Percentiles rank a stretch among this genome's conserved stretches.
These are phyloP conservation scores for Cyclina sinensis DNA, from an alignment of 1,140 invertebrate species.

Conservation along the genomic window DNA sequence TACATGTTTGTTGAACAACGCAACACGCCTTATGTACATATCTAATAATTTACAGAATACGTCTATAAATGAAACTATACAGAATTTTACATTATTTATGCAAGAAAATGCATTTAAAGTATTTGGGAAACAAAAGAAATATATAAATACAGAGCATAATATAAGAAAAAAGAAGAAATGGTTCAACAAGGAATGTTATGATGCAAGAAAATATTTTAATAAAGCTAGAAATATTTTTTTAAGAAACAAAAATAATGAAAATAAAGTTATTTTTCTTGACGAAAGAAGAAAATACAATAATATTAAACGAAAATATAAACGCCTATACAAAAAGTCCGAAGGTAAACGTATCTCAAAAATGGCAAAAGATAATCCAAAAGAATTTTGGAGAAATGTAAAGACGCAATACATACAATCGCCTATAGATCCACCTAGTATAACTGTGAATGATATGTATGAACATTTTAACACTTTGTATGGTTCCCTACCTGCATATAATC, in stretches of 20 bases:
- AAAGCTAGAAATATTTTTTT: conserved; percentile 2
- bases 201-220: not conserved
- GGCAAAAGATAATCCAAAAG: not conserved
- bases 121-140: too few relatives aligned
- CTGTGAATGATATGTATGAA: not conserved
- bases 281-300: not conserved
- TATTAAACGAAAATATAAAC: not conserved
- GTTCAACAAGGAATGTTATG: too few relatives aligned
- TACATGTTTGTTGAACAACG: too few relatives aligned
- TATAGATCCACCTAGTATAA: too few relatives aligned
- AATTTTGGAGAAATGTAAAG: conserved; percentile 12
- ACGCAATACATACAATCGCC: not conserved
- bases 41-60: too few relatives aligned
- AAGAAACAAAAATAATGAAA: not conserved
- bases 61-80: too few relatives aligned
- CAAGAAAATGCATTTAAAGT: too few relatives aligned
- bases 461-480: conserved; percentile 3
- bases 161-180: too few relatives aligned
- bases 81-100: too few relatives aligned
- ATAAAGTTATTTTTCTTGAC: not conserved
- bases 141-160: too few relatives aligned
- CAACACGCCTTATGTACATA: too few relatives aligned
- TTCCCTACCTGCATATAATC: not conserved
- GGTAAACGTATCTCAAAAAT: not conserved
- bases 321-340: not conserved